Conservation (phyloP, 2,888 invertebrate species). For the Penaeus monodon region DNA sequence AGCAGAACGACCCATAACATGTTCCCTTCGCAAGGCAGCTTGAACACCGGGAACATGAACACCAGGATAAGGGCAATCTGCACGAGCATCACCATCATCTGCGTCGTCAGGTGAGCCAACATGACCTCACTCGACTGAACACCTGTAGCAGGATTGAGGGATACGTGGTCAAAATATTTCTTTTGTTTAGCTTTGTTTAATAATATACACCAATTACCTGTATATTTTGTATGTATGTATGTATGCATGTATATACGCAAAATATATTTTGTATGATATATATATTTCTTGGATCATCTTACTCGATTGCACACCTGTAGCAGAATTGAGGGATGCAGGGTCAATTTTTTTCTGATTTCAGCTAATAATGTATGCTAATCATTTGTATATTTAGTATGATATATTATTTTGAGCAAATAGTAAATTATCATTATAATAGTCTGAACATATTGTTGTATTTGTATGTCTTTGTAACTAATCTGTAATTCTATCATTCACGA, state of each 20-base stretch:
- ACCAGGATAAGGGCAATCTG: conserved; percentile 70
- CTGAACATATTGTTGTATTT: neutral
- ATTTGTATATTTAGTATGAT: too few species aligned
- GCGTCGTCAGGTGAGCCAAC: conserved; percentile 70
- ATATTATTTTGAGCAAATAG: too few species aligned
- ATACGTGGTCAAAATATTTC: conserved; percentile 9
- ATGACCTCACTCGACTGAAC: conserved; percentile 70
- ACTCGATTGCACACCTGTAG: conserved; percentile 69
- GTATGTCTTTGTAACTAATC: conserved; percentile 10
- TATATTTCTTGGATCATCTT: too few species aligned
- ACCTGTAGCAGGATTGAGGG: conserved; percentile 66
- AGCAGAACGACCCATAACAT: conserved; percentile 69
- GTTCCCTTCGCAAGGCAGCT: conserved; percentile 70
- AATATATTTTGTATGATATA: too few species aligned
- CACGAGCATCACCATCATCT: conserved; percentile 70
- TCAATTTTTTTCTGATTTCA: neutral
- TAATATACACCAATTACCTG: too few species aligned
- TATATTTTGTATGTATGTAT: too few species aligned
- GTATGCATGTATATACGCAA: too few species aligned
- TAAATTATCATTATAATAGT: too few species aligned
- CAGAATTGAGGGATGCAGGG: conserved; percentile 4
- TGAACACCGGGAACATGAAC: conserved; percentile 68
- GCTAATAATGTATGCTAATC: too few species aligned
- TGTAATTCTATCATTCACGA: too few species aligned
- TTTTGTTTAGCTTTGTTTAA: too few species aligned